Base-by-base conservation (phyloP, 2,888 invertebrate species). In the Monochamus alternatus region DNA sequence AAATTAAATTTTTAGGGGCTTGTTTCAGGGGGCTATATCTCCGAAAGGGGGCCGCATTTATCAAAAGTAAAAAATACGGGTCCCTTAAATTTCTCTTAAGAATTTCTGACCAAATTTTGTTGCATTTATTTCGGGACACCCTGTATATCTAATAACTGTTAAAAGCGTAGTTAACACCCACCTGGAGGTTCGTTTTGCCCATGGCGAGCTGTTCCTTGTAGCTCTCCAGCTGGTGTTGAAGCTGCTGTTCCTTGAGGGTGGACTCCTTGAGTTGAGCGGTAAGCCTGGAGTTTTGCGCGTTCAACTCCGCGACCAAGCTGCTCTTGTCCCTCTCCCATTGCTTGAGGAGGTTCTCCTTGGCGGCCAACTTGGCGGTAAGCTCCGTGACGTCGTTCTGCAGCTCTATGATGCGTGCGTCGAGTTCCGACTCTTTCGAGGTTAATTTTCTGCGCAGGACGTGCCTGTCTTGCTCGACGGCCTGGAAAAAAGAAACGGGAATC, bases 391-490 rank as follows among this genome's bases (percentile, higher is more conserved):
- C 98, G 82, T 95, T 94, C 88, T 98, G 97, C 62, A 98, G 91
- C 88, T 98, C 98, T 84, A 95, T 89, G 63, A 97, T 92, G 80
- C 95, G 92, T 68, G 95, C 94, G 83, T 98, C 98, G 87, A 95
- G 96, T 89, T 98, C 98, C 44, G 95, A 95, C 87, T 96, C 95
- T 59, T 95, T 93, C 59, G 95, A 94, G 84, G 96, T 95, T 86
- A 98, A 90, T 85, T 95, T 95, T 78, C 97, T 92, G 76, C 96
- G 92, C 69, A 98, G 91, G 69, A 95, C 92, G 89, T 98, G 96
- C 84, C 97, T 95, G 89, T 98, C 98, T 89, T 98, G 98, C 89
- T 98, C 97, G 88, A 98, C 91, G 87, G 94, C 94, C 98, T 98
- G 92, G 7, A 84, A 84, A 64, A 47, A 22, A 0, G 22, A 22